Percentiles rank a stretch among this genome's conserved stretches.
Conservation (phyloP, 2,888 invertebrate genomes). For the Xylota sylvarum region DNA sequence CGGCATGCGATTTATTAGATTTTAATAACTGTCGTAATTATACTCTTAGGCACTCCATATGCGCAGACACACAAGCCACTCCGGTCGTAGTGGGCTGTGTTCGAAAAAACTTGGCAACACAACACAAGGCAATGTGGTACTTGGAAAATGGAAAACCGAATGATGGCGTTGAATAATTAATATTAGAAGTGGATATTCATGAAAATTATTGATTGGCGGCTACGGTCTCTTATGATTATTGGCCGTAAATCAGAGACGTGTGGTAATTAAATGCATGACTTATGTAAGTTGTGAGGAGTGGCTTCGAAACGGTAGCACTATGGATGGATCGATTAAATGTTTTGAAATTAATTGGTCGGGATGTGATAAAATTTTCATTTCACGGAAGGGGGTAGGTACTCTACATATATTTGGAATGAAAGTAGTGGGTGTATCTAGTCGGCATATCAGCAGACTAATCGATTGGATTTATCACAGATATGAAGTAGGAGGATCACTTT, state of each 20-base stretch:
- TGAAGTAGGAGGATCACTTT: not conserved
- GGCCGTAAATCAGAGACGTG: slow-evolving; percentile 55
- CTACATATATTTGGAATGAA: not conserved
- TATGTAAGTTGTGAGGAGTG: slow-evolving; percentile 20
- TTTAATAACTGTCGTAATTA: slow-evolving; percentile 70
- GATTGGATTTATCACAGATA: not conserved
- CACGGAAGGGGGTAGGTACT: not conserved
- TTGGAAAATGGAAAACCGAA: slow-evolving; percentile 18
- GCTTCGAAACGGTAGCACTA: slow-evolving; percentile 35
- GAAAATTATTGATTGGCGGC: slow-evolving; percentile 68
- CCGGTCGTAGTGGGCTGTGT: slow-evolving; percentile 32
- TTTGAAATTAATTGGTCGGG: slow-evolving; percentile 3
- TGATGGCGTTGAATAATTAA: slow-evolving; percentile 64
- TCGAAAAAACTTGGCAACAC: slow-evolving; percentile 13
- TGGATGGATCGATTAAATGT: not conserved
- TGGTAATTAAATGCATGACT: slow-evolving; percentile 31
- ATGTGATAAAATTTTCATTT: not conserved
- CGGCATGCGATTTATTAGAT: slow-evolving; percentile 65
- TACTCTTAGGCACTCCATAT: slow-evolving; percentile 38
- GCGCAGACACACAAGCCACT: not conserved
- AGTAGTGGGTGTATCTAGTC: not conserved
- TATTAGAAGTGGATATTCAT: slow-evolving; percentile 55
- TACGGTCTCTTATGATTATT: slow-evolving; percentile 56
- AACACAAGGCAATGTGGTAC: slow-evolving; percentile 20
- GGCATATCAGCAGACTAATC: not conserved